Percentiles rank a stretch among this genome's conserved stretches.
Evolutionary conservation across 2,113 vertebrate genomes (phyloP).

Genomic region (Phalacrocorax pelagicus): DNA sequence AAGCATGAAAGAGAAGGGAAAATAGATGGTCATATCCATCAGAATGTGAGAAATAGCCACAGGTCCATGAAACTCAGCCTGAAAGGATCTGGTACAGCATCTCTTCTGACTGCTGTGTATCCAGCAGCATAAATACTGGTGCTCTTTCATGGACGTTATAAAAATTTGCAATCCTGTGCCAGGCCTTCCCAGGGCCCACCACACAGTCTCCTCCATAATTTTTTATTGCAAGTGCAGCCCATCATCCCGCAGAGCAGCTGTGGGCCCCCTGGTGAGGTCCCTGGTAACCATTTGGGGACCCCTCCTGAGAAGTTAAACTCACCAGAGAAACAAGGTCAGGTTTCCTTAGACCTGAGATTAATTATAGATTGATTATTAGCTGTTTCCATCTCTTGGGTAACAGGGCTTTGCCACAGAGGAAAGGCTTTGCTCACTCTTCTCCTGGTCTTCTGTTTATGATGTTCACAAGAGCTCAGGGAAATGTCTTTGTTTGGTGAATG

Average conservation of each 20-base stretch:
- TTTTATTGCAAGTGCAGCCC: neutral
- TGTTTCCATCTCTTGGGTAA: neutral
- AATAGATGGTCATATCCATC: neutral
- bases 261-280: neutral
- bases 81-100: neutral
- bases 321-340: neutral
- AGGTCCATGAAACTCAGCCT: neutral
- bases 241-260: neutral
- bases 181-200: neutral
- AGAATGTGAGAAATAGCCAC: neutral
- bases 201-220: rapidly evolving
- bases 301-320: neutral
- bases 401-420: rapidly evolving
- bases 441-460: neutral
- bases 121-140: neutral
- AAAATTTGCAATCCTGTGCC: neutral
- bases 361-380: neutral
- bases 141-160: neutral
- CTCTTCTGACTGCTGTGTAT: neutral
- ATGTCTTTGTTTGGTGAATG: neutral
- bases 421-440: neutral
- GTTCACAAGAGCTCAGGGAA: neutral
- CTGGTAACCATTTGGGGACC: neutral
- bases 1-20: neutral
- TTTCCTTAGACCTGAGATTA: neutral